phyloP scores from a whole-genome alignment of 2,797 vertebrate genomes.

The Typhlichthys subterraneus region DNA sequence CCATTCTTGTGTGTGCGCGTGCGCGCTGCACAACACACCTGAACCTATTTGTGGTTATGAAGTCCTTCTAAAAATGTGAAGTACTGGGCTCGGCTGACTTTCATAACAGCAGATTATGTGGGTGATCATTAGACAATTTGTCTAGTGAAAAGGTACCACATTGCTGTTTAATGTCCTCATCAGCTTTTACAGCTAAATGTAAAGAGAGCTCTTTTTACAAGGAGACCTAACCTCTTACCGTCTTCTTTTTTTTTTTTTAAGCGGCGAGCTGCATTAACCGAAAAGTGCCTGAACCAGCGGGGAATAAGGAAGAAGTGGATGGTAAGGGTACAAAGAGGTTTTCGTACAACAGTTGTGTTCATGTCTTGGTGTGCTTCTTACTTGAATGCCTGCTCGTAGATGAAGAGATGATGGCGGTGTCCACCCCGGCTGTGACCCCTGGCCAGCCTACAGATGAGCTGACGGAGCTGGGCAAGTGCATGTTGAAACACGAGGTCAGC shows the following conservation, averaged over 20 bases:
- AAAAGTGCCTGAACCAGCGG: conserved; percentile 81
- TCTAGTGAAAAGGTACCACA: no score
- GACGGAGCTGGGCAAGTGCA: conserved; percentile 90
- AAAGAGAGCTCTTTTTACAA: no score
- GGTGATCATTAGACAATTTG: no score
- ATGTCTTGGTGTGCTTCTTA: background rate
- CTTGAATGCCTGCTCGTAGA: conserved; percentile 50
- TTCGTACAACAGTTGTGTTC: background rate
- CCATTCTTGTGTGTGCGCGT: no score
- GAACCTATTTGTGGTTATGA: no score
- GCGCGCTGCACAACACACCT: no score
- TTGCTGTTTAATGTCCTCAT: no score
- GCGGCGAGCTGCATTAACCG: conserved; percentile 88
- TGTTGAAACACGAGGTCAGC: conserved; percentile 90
- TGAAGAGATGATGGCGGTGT: conserved; percentile 90
- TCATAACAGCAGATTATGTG: no score
- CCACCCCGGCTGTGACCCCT: conserved; percentile 62
- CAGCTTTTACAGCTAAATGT: no score
- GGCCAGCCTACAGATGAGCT: conserved; percentile 83
- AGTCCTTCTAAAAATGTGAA: no score
- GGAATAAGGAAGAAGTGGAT: conserved; percentile 74
- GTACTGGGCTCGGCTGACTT: no score
- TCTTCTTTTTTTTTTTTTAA: conserved; percentile 62
- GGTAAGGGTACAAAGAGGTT: conserved; percentile 52
- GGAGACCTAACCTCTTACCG: no score